Conservation (phyloP, 2,797 vertebrate genomes). For the Tokudaia tokunoshimensis region DNA sequence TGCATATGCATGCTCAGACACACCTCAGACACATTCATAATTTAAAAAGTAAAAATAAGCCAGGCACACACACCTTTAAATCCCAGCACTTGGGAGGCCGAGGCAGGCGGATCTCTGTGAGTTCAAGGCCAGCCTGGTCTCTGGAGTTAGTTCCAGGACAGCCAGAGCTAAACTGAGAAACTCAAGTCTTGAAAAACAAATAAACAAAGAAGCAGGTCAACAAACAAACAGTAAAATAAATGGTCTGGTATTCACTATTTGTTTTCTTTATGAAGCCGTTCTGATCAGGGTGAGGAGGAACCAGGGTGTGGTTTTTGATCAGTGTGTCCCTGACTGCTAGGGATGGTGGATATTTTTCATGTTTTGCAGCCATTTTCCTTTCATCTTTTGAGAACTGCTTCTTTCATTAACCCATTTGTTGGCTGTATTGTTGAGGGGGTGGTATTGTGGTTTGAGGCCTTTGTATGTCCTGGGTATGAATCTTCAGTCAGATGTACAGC, state of each 20-base stretch:
- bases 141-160: background rate
- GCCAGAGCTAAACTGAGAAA: background rate
- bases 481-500: background rate
- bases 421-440: background rate
- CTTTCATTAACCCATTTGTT: background rate
- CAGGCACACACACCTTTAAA: background rate
- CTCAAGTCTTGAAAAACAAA: background rate
- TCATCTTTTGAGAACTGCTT: background rate
- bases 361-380: background rate
- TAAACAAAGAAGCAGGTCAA: background rate
- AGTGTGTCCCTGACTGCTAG: background rate
- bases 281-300: background rate
- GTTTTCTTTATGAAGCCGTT: background rate
- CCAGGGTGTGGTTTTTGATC: background rate
- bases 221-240: background rate
- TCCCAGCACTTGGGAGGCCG: background rate
- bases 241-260: background rate
- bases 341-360: background rate
- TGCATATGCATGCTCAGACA: background rate
- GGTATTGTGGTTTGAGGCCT: background rate
- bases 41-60: background rate
- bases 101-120: background rate
- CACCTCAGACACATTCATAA: background rate
- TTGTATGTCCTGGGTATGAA: background rate
- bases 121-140: background rate